These are phyloP conservation scores for Oncorhynchus tshawytscha DNA, from an alignment of 2,113 vertebrate genomes.

Conservation along the genomic window DNA sequence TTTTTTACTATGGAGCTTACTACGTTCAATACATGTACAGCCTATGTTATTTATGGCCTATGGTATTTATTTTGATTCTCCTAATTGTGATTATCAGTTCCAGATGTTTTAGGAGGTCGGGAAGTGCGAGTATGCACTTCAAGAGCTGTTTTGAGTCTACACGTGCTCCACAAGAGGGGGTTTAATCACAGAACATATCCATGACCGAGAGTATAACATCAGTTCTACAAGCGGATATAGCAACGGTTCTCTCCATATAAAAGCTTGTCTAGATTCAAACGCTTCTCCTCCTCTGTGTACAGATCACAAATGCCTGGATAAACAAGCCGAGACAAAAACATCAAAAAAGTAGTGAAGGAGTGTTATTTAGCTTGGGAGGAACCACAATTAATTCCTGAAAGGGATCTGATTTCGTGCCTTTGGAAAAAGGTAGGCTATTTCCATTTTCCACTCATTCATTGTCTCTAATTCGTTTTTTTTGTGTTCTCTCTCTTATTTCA, in stretches of 20 bases:
- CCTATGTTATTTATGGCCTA: too few species aligned
- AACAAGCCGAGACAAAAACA: background rate
- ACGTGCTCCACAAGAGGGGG: constrained; percentile 57
- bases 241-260: constrained; percentile 49
- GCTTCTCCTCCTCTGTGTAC: constrained; percentile 15
- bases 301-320: background rate
- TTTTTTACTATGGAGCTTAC: too few species aligned
- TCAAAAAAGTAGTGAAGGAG: background rate
- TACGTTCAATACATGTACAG: background rate
- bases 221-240: constrained; percentile 35
- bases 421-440: background rate
- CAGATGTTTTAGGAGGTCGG: constrained; percentile 17
- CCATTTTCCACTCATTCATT: background rate
- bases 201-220: constrained; percentile 75
- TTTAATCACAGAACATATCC: constrained; percentile 14
- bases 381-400: constrained; percentile 27
- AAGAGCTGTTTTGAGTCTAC: constrained; percentile 7
- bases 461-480: background rate
- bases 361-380: constrained; percentile 13
- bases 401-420: background rate
- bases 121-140: constrained; percentile 22
- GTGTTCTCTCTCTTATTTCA: background rate
- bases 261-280: constrained; percentile 63
- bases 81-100: too few species aligned
- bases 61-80: too few species aligned